Base-by-base conservation (phyloP, 2,113 vertebrate species). In the Indicator maculatus region DNA sequence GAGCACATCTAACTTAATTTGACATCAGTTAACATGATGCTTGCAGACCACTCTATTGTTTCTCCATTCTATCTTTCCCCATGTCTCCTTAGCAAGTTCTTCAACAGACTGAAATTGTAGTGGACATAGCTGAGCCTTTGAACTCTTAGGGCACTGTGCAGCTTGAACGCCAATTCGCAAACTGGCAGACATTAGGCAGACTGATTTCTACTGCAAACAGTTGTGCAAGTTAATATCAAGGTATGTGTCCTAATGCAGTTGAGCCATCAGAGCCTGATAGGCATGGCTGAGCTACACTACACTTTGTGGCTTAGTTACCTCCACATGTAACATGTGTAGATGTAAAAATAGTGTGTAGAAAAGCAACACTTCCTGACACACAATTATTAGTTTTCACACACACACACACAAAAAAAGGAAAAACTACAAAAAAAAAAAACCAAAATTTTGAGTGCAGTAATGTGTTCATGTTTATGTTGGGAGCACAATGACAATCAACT, bases 401-500 rank as follows among this genome's bases (percentile, higher is more conserved):
- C 31, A 70, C 30, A 30, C 28, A 69, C 41, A 66, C 12, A 65
- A n/a, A 17, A 3, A 53, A 33, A 45, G 12, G 4, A 3, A 19
- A 50, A 74, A 9, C 0, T 0, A 11, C 45, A 33, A 12, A 58
- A 72, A 83, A 7, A 7, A 16, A 72, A 83, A 7, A 7, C 16
- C 47, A 14, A 8, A 55, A 27, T 55, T 60, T 83, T 61, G 31
- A 67, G 28, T 65, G 11, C 36, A 17, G 36, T 39, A 26, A 23
- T 16, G 33, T 20, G 33, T 17, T 65, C 24, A 66, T 23, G 52
- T 31, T 45, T 70, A 23, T 65, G 70, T 41, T 10, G 76, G 41
- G 21, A 52, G 24, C n/a, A n/a, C 11, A 13, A 4, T 52, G 58
- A 24, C 0, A 0, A 6, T 36, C 8, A 66, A 26, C 27, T 44